phyloP scores from a whole-genome alignment of 2,797 vertebrate species.

The Mus minutoides region DNA sequence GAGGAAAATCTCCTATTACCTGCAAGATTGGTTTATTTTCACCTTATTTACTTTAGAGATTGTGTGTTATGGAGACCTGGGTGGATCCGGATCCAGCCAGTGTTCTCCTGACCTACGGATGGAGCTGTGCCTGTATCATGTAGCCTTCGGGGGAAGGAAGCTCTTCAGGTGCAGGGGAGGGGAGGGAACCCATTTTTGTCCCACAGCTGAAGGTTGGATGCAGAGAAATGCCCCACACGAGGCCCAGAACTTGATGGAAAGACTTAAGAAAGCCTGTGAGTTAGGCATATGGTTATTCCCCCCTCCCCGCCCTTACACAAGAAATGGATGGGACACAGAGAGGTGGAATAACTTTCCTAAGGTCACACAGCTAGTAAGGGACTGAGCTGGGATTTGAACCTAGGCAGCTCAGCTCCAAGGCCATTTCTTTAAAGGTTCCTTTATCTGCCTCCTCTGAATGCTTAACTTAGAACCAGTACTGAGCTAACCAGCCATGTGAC shows the following conservation, averaged over 20 bases:
- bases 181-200: neutral
- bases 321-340: neutral
- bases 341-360: neutral
- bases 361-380: neutral
- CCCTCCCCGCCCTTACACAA: neutral
- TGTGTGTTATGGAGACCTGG: neutral
- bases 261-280: neutral
- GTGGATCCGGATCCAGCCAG: neutral
- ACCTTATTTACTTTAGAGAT: slow-evolving; percentile 66
- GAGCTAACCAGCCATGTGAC: neutral
- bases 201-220: neutral
- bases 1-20: slow-evolving; percentile 69
- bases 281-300: no score
- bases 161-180: accelerated
- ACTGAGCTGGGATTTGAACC: neutral
- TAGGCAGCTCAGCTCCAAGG: neutral
- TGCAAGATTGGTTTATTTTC: slow-evolving; percentile 56
- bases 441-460: neutral
- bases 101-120: neutral
- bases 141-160: neutral
- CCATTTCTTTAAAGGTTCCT: neutral
- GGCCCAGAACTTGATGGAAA: neutral
- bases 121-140: neutral
- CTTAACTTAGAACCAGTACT: neutral
- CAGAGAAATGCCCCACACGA: neutral